Base-by-base conservation (phyloP, 2,888 invertebrate species). In the Macrophya annulata region DNA sequence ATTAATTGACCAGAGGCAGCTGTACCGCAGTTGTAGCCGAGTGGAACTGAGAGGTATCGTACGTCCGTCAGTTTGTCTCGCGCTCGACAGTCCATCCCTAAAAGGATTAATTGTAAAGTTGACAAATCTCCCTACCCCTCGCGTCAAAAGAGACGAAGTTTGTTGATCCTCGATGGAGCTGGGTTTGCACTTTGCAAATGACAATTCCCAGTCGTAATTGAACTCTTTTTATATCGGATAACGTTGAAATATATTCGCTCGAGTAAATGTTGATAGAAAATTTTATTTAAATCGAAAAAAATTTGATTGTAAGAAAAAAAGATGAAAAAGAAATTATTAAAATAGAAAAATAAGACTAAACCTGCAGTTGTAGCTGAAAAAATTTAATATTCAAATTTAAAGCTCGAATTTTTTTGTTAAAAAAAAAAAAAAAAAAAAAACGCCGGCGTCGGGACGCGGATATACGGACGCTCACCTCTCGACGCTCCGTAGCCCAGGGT, bases 61-160 rank as follows among this genome's bases (percentile, higher is more conserved):
- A 62, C 62, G 81, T 59, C 81, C 62, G 62, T 81, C 40, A 59
- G 81, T 62, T 62, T 81, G 81, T 81, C 81, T 81, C 81, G 43
- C 40, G 81, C 40, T 40, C 59, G 62, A 81, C 81, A 51, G 81
- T 81, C 62, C 81, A 81, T 43, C 59, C 62, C 81, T 81, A 81
- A 81, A 81, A 40, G 81, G 81, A 81, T 81, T 81, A 81, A 81
- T 81, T 81, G 81, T 40, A 81, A 81, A 81, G 81, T 81, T 81
- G 81, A 81, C 81, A 81, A 81, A 81, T 43, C 81, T 81, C 81
- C 43, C 59, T 21, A n/a, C 43, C 62, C 81, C 40, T 21, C 4
- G 62, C 81, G 62, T 81, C 81, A 81, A 81, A 81, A n/a, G 40
- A 43, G 62, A 62, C 81, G 12, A 81, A 81, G 81, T 81, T 59